Conservation (phyloP, 2,888 invertebrate genomes). For the Coenonympha arcania region DNA sequence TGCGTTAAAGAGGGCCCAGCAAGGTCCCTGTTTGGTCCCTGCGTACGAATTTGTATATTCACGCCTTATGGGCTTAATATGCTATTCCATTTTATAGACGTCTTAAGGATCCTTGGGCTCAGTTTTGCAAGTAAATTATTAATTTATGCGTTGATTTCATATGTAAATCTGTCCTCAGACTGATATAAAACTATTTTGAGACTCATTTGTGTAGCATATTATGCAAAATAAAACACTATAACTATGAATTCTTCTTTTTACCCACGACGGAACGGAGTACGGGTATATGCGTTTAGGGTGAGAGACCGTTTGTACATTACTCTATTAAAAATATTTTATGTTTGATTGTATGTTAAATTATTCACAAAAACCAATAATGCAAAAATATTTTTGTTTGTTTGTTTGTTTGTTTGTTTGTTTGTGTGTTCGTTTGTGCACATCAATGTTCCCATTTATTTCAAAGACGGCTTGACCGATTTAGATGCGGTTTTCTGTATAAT, state of each 20-base stretch:
- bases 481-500: too few species aligned
- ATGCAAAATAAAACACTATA: background rate
- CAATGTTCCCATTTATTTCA: too few species aligned
- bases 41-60: conserved; percentile 16
- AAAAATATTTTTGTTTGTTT: background rate
- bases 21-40: conserved; percentile 37
- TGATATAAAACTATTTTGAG: conserved; percentile 1
- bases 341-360: too few species aligned
- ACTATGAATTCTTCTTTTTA: too few species aligned
- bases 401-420: too few species aligned
- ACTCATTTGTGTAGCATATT: background rate
- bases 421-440: too few species aligned
- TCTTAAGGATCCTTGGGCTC: conserved; percentile 6
- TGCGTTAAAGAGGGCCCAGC: conserved; percentile 51
- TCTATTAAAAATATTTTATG: too few species aligned
- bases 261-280: too few species aligned
- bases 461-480: too few species aligned
- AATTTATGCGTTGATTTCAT: conserved; percentile 1
- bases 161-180: conserved; percentile 1
- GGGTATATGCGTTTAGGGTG: too few species aligned
- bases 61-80: conserved; percentile 13
- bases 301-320: too few species aligned
- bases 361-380: too few species aligned
- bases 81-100: conserved; percentile 16
- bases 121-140: conserved; percentile 6